phyloP scores from a whole-genome alignment of 1,140 invertebrate genomes.

The Trinorchestia longiramus region DNA sequence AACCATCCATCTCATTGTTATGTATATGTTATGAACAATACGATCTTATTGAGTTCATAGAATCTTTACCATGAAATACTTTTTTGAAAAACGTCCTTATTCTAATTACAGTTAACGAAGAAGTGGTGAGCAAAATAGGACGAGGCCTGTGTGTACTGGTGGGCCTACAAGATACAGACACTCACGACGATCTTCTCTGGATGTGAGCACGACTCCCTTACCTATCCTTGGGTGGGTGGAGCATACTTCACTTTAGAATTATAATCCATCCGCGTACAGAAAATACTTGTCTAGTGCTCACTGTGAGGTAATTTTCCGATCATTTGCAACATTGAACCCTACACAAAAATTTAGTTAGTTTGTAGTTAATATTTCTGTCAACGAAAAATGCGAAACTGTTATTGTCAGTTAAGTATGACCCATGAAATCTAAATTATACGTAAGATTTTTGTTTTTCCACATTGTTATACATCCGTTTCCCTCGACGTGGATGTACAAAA shows the following conservation, averaged over 20 bases:
- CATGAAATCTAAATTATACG: no score
- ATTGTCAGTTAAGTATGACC: no score
- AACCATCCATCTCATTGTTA: neutral
- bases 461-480: no score
- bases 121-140: slow-evolving; percentile 85
- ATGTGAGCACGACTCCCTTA: slow-evolving; percentile 77
- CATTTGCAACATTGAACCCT: no score
- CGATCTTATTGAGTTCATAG: neutral
- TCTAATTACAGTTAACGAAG: slow-evolving; percentile 77
- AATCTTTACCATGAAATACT: neutral
- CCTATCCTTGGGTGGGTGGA: slow-evolving; percentile 11
- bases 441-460: no score
- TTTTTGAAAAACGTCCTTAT: neutral
- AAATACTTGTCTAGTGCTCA: no score
- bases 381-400: no score
- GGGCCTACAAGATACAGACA: slow-evolving; percentile 85
- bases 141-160: slow-evolving; percentile 88
- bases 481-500: no score
- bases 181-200: slow-evolving; percentile 84
- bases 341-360: no score
- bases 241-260: neutral
- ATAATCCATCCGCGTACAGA: neutral
- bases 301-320: no score
- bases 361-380: no score
- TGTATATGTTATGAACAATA: neutral